Base-by-base conservation (phyloP, 2,113 vertebrate species). In the Neotoma lepida region DNA sequence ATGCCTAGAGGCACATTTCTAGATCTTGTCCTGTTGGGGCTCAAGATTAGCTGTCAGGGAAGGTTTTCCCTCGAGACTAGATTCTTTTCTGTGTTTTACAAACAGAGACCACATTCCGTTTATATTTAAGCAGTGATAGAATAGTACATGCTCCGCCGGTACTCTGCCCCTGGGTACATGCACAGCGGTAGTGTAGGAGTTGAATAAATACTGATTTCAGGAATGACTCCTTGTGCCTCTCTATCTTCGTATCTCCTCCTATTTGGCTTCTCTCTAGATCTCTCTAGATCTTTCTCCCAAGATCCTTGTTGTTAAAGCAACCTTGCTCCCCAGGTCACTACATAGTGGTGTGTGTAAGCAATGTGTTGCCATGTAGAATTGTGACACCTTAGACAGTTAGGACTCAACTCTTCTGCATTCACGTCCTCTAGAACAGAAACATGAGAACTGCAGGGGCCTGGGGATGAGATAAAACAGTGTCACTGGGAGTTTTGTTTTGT, bases 161-260 rank as follows among this genome's bases (percentile, higher is more conserved):
- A 6, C 20, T 64, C 33, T 64, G 5, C 41, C 54, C 14, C 10
- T 35, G 26, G 41, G n/a, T 88, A 18, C 6, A 24, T 1, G 1
- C 28, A 28, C 39, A 61, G 41, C 39, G 1, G 2, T 33, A 0
- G 39, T 0, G 6, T 20, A 78, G n/a, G 35, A 44, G 81, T 86
- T 93, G 63, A 84, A 63, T 76, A 64, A 66, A 51, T 92, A 28
- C 13, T 80, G 24, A 41, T 71, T 70, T 96, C 88, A 80, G 58
- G 39, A 80, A 70, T 88, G 76, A 88, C 71, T 82, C 82, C n/a
- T 68, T 70, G 26, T 81, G 89, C 51, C 22, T 74, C 54, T 54
- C 88, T 86, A 39, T 63, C 30, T 85, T 94, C 61, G 2, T 77
- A 6, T 66, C 26, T 93, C 70, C 33, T 86, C 10, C 12, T 94